A percentile compares a stretch with the other conserved stretches of the same genome.
Conservation (phyloP, 92 coral and sea anemone genomes). For the Palythoa grandiflora region DNA sequence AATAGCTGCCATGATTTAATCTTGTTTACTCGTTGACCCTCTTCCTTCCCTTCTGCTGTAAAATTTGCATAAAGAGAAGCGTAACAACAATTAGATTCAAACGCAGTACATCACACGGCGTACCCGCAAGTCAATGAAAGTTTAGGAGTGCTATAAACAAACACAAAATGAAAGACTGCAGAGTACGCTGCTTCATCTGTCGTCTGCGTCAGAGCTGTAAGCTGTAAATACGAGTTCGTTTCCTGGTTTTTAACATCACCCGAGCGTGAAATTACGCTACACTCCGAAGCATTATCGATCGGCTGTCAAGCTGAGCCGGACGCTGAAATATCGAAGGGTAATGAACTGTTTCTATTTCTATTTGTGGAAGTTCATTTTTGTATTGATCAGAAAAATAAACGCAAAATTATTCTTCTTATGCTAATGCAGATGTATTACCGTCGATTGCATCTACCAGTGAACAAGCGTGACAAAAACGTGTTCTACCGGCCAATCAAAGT, state of each 20-base stretch:
- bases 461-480: too few relatives aligned
- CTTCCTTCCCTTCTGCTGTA: neutral
- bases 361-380: too few relatives aligned
- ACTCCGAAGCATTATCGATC: too few relatives aligned
- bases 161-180: neutral
- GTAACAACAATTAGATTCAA: neutral
- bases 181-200: neutral
- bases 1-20: slow-evolving; percentile 17
- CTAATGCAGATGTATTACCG: too few relatives aligned
- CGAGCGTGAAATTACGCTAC: neutral
- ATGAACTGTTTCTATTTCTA: too few relatives aligned
- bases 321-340: too few relatives aligned
- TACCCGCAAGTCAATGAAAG: neutral
- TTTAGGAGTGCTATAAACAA: neutral
- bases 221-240: neutral
- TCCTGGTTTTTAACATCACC: neutral
- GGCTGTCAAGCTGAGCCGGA: too few relatives aligned
- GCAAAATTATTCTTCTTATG: too few relatives aligned
- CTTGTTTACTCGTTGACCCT: neutral
- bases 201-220: neutral
- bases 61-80: neutral
- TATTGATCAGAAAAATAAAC: too few relatives aligned
- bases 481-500: too few relatives aligned
- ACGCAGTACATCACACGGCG: neutral
- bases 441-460: neutral